Base-by-base conservation (phyloP, 92 coral and sea anemone species). In the Pocillopora meandrina region DNA sequence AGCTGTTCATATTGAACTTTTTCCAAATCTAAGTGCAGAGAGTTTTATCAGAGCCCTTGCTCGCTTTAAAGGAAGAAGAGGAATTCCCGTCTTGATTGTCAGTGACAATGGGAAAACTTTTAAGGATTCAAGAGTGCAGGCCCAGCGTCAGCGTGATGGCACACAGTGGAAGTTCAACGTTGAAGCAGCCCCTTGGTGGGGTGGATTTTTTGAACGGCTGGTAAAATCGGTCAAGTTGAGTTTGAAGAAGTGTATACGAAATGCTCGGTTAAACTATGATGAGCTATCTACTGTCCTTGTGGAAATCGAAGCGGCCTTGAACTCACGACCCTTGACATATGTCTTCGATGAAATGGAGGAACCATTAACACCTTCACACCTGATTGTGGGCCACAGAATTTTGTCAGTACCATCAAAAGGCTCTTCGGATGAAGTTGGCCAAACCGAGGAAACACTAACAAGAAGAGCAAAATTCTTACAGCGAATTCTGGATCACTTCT, bases 21-120 rank as follows among this genome's bases (percentile, higher is more conserved):
- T 85, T 10, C 74, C 91, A 26, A 75, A 56, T 70, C 66, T 88
- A 80, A 66, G 66, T 65, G 87, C 78, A 4, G 81, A 85, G 20
- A 71, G 75, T 56, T 83, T 88, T 72, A 71, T 88, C 65, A 36
- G 88, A 76, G 88, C 76, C 56, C 61, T 83, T 15, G 36, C 73
- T 85, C 84, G 85, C n/a, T 83, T 83, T 34, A 85, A 68, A 35
- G 82, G 73, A 74, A 68, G 85, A 71, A 74, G 87, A 49, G 92
- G 93, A 58, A 66, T 74, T 55, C 90, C 88, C 35, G 63, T 19
- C n/a, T 64, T 82, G 33, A 71, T 86, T 58, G 72, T 86, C 42
- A 86, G 90, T 90, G 93, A 90, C 71, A 86, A 81, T 55, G 89
- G 89, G 60, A 72, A 84, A 58, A 89, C 92, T 34, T 89, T 89